A percentile compares a stretch with the other conserved stretches of the same genome.
Conservation (phyloP, 2,797 vertebrate genomes). For the Fistularia commersonii region DNA sequence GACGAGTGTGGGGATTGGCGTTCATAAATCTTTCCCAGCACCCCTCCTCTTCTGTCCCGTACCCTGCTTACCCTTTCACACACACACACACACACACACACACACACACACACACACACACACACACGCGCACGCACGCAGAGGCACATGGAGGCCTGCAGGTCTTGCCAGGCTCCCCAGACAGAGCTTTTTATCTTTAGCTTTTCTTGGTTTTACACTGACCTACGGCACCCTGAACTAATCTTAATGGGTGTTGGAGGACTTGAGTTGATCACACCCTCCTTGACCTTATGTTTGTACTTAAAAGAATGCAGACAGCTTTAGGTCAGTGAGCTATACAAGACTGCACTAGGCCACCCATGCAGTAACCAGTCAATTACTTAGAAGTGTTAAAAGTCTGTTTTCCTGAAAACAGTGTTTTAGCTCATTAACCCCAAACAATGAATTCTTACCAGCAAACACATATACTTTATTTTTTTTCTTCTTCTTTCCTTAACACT, state of each 20-base stretch:
- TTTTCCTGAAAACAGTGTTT: neutral
- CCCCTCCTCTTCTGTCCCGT: constrained; percentile 47
- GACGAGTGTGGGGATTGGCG: constrained; percentile 51
- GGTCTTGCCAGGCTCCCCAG: constrained; percentile 29
- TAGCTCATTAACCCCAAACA: neutral
- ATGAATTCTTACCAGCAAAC: neutral
- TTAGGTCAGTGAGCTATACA: constrained; percentile 26
- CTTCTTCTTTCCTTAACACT: neutral
- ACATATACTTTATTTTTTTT: neutral
- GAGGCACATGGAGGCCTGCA: constrained; percentile 39
- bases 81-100: constrained; percentile 37
- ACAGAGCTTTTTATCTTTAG: constrained; percentile 53
- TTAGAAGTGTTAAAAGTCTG: neutral
- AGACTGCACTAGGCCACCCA: constrained; percentile 44
- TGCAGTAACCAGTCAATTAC: constrained; percentile 20
- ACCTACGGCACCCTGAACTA: constrained; percentile 64
- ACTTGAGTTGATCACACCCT: constrained; percentile 48
- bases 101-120: constrained; percentile 41
- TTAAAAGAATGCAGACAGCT: constrained; percentile 32
- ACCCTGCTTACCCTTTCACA: constrained; percentile 47
- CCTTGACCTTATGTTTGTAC: constrained; percentile 37
- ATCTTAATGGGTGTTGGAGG: constrained; percentile 62
- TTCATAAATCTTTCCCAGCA: constrained; percentile 69
- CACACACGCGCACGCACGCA: constrained; percentile 38
- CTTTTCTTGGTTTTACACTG: constrained; percentile 55